phyloP scores from a whole-genome alignment of 2,797 vertebrate genomes.

The Vespertilio murinus region DNA sequence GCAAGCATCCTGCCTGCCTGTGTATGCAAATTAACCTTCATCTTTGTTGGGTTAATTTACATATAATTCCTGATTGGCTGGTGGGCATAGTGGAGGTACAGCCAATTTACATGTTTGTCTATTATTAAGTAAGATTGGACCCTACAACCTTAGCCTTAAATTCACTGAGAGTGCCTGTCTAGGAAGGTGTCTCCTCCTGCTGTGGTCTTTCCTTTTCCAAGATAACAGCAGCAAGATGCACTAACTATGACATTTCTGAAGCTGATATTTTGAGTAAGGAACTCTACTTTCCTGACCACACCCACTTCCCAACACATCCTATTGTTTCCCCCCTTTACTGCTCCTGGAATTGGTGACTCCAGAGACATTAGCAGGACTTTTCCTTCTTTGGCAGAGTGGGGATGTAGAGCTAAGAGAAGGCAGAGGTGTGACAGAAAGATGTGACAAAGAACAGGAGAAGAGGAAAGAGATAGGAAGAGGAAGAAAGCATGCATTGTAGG shows the following conservation, averaged over 20 bases:
- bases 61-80: too few species aligned
- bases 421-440: not conserved
- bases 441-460: not conserved
- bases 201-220: not conserved
- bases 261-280: not conserved
- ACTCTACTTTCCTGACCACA: not conserved
- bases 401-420: not conserved
- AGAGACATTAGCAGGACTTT: not conserved
- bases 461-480: not conserved
- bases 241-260: not conserved
- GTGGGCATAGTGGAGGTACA: too few species aligned
- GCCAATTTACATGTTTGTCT: too few species aligned
- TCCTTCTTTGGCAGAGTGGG: not conserved
- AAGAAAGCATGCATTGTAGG: not conserved
- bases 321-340: not conserved
- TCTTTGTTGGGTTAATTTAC: too few species aligned
- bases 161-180: not conserved
- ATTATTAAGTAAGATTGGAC: not conserved
- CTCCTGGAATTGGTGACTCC: not conserved
- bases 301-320: not conserved
- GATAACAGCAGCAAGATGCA: not conserved
- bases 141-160: not conserved
- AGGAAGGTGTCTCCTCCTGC: not conserved
- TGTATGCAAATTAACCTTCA: too few species aligned
- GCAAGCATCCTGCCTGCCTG: too few species aligned